Evolutionary conservation across 2,888 invertebrate species (phyloP).

Genomic region (Oscheius onirici): DNA sequence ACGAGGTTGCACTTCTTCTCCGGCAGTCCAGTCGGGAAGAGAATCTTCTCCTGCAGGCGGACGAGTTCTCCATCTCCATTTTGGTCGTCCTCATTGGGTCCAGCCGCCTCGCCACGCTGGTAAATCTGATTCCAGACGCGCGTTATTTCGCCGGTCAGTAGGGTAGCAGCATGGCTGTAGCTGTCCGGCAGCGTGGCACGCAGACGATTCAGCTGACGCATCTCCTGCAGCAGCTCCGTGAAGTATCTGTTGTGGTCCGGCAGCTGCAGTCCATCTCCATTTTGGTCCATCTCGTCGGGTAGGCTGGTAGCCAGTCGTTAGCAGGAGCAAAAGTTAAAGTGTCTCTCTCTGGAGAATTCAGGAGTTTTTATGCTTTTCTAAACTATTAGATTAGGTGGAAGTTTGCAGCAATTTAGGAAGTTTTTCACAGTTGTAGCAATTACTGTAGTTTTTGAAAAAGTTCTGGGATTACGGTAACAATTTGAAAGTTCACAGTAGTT

Average conservation of each 20-base stretch:
- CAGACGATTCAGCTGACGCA: conserved; percentile 16
- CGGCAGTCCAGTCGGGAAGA: not conserved
- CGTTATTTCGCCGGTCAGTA: conserved; percentile 5
- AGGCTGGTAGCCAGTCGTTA: not conserved
- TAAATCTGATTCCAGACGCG: conserved; percentile 15
- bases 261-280: not conserved
- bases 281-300: conserved; percentile 6
- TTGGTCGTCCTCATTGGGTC: not conserved
- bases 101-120: not conserved
- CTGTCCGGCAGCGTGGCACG: not conserved
- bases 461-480: too few relatives aligned
- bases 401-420: too few relatives aligned
- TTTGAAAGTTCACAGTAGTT: too few relatives aligned
- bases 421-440: too few relatives aligned
- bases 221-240: conserved; percentile 4
- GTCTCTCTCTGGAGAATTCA: too few relatives aligned
- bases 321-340: not conserved
- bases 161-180: not conserved
- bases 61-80: not conserved
- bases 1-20: not conserved
- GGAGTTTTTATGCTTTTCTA: too few relatives aligned
- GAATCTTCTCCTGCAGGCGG: conserved; percentile 12
- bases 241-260: not conserved
- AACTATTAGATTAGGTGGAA: too few relatives aligned
- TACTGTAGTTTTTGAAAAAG: too few relatives aligned